Evolutionary conservation across 2,113 vertebrate species (phyloP), one percentile per base, ranked within the genome.

Genomic region (Eolophus roseicapilla): DNA sequence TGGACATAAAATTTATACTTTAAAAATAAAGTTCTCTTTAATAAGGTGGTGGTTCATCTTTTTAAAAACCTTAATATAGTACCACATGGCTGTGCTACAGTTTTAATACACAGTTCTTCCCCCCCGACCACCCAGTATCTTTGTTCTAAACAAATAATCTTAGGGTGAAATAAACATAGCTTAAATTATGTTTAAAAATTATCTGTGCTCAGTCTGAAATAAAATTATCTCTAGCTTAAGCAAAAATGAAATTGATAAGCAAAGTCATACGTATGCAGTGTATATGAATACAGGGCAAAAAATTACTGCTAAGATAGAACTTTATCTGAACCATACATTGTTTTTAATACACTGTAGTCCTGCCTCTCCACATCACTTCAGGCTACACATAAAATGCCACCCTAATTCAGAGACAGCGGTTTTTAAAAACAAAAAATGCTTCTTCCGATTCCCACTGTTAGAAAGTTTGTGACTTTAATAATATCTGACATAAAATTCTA

Each of bases 241-340:
- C 28, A n/a, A 39, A 88, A 67, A 29, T 6, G 1, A 17, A 79
- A 73, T 64, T 71, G 17, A 28, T 19, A 47, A 6, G 10, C 31
- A 76, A 78, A 59, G 6, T 23, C 41, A 11, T 4, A 2, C 15
- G 3, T 20, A 31, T 13, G 14, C 62, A 67, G 14, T 1, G 0
- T 25, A 27, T 7, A 25, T 9, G 20, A 53, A 75, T 74, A 53
- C 4, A 55, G 24, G 16, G 14, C 17, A 88, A 59, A 76, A 33
- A 24, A 21, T 17, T 62, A 31, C 60, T 81, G 41, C n/a, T 44
- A 62, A 82, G n/a, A 47, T 17, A 25, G 2, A 23, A 8, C 8
- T 29, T 33, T 3, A 24, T 43, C 44, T 89, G 65, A 75, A 67
- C 12, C 0, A 0, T 15, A 15, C 3, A 29, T 15, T 19, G 10